A percentile compares a stretch with the other conserved stretches of the same genome.
Evolutionary conservation across 2,797 vertebrate species (phyloP).

Genomic region (Eulemur mongoz): DNA sequence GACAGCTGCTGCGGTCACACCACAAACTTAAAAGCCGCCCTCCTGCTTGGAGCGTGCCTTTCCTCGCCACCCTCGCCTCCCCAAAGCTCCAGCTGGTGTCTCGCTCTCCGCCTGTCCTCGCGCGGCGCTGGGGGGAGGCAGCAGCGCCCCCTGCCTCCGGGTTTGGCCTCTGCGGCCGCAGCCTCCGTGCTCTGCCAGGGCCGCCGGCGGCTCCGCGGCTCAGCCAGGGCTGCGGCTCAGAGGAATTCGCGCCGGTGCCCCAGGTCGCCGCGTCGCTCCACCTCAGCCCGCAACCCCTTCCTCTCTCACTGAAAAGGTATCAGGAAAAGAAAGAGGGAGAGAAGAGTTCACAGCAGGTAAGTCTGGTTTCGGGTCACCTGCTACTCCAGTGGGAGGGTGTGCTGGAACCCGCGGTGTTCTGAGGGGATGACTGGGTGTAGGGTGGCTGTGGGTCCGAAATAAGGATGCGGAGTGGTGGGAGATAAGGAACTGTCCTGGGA

Average conservation of each 20-base stretch:
- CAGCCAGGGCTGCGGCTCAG: neutral
- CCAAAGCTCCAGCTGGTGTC: constrained; percentile 62
- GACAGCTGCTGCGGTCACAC: constrained; percentile 80
- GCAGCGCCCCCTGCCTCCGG: constrained; percentile 76
- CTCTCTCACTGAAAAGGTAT: neutral
- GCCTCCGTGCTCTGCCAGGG: constrained; percentile 47
- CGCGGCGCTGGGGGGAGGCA: neutral
- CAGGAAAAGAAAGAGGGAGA: neutral
- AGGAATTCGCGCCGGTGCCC: neutral
- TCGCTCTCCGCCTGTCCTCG: neutral
- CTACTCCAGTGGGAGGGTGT: constrained; percentile 31
- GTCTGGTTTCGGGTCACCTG: constrained; percentile 68
- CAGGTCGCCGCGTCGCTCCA: neutral
- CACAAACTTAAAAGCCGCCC: constrained; percentile 79
- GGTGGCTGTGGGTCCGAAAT: neutral
- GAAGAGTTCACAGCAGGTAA: constrained; percentile 37
- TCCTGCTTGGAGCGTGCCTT: constrained; percentile 65
- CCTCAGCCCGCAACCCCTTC: neutral
- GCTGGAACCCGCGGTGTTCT: neutral
- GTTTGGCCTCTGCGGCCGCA: neutral
- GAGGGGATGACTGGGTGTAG: neutral
- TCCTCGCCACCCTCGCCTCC: constrained; percentile 28
- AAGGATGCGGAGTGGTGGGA: neutral
- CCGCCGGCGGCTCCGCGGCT: constrained; percentile 52
- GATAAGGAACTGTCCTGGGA: neutral